Percentiles rank a stretch among this genome's conserved stretches.
phyloP scores from a whole-genome alignment of 2,888 invertebrate genomes.

The Resseliella maxima region DNA sequence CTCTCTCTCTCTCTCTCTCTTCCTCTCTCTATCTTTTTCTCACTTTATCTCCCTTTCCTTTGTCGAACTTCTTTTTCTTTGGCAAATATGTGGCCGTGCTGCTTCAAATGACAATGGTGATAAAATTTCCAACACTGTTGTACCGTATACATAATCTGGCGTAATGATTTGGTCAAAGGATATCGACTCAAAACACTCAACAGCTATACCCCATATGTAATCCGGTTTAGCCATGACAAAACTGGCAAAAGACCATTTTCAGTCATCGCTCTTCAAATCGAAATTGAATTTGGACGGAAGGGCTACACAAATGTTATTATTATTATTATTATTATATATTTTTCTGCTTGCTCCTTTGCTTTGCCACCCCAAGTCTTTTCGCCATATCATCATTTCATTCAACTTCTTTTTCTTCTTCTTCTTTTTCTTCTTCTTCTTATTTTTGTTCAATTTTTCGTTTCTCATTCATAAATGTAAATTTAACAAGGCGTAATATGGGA shows the following conservation, averaged over 20 bases:
- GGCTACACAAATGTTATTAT: slow-evolving; percentile 3
- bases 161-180: slow-evolving; percentile 50
- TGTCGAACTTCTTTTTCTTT: too few relatives aligned
- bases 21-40: background rate
- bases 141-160: slow-evolving; percentile 5
- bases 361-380: background rate
- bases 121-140: background rate
- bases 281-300: background rate
- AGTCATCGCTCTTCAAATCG: background rate
- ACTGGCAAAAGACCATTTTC: background rate
- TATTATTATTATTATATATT: background rate
- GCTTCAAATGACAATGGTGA: background rate
- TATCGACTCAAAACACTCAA: background rate
- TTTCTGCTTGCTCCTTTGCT: background rate
- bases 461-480: background rate
- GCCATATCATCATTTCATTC: background rate
- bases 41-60: background rate
- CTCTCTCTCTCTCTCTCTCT: background rate
- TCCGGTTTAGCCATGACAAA: slow-evolving; percentile 13
- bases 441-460: background rate
- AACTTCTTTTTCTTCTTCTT: background rate
- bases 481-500: background rate
- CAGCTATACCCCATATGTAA: background rate
- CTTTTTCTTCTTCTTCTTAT: background rate
- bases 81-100: background rate